phyloP scores from a whole-genome alignment of 37 sponge, comb jelly and placozoan species.

The Beroe ovata region DNA sequence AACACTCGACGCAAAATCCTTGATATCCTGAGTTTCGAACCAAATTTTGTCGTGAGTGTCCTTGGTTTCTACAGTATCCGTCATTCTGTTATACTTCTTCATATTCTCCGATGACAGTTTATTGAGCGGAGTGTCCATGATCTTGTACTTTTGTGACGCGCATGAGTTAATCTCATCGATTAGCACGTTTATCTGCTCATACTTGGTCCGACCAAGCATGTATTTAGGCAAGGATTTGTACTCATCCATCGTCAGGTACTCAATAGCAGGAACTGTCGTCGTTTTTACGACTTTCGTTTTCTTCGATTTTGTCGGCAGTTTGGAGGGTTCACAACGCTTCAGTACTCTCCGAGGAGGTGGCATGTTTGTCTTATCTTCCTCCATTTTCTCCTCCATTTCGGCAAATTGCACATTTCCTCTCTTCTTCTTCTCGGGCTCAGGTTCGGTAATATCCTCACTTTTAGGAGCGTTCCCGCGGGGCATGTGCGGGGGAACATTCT shows the following conservation, averaged over 20 bases:
- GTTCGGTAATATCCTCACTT: background rate
- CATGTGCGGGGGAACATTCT: constrained; percentile 19
- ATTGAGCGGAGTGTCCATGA: constrained; percentile 38
- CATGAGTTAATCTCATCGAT: constrained; percentile 28
- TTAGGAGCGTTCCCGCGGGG: background rate
- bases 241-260: constrained; percentile 34
- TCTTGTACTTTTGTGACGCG: constrained; percentile 19
- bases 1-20: constrained; percentile 1
- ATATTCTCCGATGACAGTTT: constrained; percentile 43
- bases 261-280: background rate
- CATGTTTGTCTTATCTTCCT: constrained; percentile 3
- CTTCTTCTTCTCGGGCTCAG: background rate
- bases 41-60: constrained; percentile 4
- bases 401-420: background rate
- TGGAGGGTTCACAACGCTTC: background rate
- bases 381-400: background rate
- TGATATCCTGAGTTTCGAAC: constrained; percentile 47
- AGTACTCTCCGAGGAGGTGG: background rate
- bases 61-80: constrained; percentile 2
- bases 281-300: background rate
- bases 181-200: constrained; percentile 21
- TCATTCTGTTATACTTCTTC: constrained; percentile 16
- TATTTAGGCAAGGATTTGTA: constrained; percentile 27
- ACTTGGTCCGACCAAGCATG: constrained; percentile 41
- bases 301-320: background rate